Evolutionary conservation across 92 coral and sea anemone species (phyloP), one percentile per base, ranked within the genome.

Genomic region (Heliopora coerulea): DNA sequence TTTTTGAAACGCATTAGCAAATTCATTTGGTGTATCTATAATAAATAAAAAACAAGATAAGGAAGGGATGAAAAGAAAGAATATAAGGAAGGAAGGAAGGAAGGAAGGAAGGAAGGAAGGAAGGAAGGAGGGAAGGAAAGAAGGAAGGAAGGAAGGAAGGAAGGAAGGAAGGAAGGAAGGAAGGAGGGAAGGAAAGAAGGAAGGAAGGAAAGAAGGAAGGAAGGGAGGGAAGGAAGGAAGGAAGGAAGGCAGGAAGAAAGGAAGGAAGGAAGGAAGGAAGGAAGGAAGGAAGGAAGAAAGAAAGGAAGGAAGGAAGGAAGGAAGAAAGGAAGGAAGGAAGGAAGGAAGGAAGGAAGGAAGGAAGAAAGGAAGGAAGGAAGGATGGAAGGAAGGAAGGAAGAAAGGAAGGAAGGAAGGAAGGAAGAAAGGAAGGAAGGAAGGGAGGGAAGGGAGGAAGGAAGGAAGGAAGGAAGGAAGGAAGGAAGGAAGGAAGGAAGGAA

Each of bases 1-100:
- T 52, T 86, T 88, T 80, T 93, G 96, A 54, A 93, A 79, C 3
- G 96, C 98, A 40, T 90, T 90, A 13, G 98, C 87, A 67, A 93
- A 90, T 73, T 93, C 91, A 74, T 90, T 89, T 39, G 67, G 23
- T 23, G 64, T 63, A 50, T 61, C 90, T 88, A 31, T 34, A 81
- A 25, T 54, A 8, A 41, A 73, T 62, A 21, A 2, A 14, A 40
- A 37, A 44, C 33, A 61, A 13, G 63, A 10, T 4, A n/a, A 10
- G 31, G 31, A 21, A n/a, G 28, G 42, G 42, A 37, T 37, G 42
- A 13, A 34, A 25, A 20, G 25, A 54, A 35, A 59, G 32, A 3
- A 44, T n/a, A n/a, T n/a, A n/a, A n/a, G n/a, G n/a, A 37, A 37
- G 42, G 42, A 37, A 37, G 42, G 42, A 37, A 3, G 33, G 11